Evolutionary conservation across 1,140 invertebrate genomes (phyloP).

Genomic region (Drosophila biarmipes): DNA sequence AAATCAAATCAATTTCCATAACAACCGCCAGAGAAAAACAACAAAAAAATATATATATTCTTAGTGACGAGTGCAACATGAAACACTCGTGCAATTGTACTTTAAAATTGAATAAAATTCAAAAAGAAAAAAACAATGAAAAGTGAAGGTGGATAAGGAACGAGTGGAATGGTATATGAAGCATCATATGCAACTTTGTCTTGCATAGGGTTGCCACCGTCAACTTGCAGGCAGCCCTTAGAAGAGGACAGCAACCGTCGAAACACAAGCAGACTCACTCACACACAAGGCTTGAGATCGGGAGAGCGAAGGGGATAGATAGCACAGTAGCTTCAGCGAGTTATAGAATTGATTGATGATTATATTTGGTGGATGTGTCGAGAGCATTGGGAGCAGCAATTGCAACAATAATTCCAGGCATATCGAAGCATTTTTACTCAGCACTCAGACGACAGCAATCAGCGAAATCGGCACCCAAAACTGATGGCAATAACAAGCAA

Average conservation of each 20-base stretch:
- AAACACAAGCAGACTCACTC: slow-evolving; percentile 35
- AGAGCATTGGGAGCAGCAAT: slow-evolving; percentile 67
- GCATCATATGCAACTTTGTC: slow-evolving; percentile 11
- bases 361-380: slow-evolving; percentile 46
- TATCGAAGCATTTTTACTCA: slow-evolving; percentile 77
- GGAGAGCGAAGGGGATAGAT: background rate
- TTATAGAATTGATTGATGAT: slow-evolving; percentile 21
- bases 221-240: slow-evolving; percentile 30
- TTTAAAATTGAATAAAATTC: slow-evolving; percentile 81
- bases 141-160: slow-evolving; percentile 16
- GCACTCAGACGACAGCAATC: slow-evolving; percentile 52
- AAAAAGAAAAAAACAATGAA: slow-evolving; percentile 36
- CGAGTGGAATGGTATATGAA: slow-evolving; percentile 23
- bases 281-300: slow-evolving; percentile 12
- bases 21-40: slow-evolving; percentile 44
- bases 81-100: slow-evolving; percentile 69
- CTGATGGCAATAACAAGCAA: slow-evolving; percentile 59
- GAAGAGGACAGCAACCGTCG: slow-evolving; percentile 12
- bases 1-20: slow-evolving; percentile 64
- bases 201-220: slow-evolving; percentile 26
- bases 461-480: slow-evolving; percentile 49
- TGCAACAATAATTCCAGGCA: slow-evolving; percentile 80
- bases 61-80: slow-evolving; percentile 41
- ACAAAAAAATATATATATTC: slow-evolving; percentile 26
- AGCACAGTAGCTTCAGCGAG: background rate